Evolutionary conservation across 2,888 invertebrate genomes (phyloP).

Genomic region (Macrophya alboannulata): DNA sequence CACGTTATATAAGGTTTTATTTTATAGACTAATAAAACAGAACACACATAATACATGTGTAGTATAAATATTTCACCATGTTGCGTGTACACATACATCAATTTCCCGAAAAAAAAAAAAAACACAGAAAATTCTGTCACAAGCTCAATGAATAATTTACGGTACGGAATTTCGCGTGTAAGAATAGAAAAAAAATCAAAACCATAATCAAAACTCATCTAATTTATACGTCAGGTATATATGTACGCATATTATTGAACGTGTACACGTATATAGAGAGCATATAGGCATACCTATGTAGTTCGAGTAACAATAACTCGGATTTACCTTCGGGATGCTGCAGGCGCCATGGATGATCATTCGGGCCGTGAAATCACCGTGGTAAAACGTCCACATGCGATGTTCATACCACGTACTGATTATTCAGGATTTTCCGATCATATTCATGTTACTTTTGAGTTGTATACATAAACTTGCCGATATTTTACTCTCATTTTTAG

Average conservation of each 20-base stretch:
- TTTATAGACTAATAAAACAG: background rate
- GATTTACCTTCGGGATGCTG: conserved; percentile 32
- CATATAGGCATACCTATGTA: background rate
- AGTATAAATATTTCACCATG: background rate
- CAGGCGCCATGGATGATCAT: background rate
- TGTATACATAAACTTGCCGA: background rate
- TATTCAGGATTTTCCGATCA: background rate
- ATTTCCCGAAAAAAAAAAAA: background rate
- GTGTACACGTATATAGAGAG: no score
- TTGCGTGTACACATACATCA: background rate
- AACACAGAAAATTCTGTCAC: background rate
- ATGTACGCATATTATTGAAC: background rate
- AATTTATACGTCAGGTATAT: background rate
- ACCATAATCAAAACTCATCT: background rate
- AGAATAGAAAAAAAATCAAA: no score
- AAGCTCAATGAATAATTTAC: background rate
- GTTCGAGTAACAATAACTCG: conserved; percentile 22
- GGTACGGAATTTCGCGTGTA: background rate
- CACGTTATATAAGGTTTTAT: background rate
- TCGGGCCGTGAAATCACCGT: background rate
- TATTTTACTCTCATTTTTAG: background rate
- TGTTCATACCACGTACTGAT: background rate
- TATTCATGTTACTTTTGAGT: background rate
- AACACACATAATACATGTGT: background rate
- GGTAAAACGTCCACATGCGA: conserved; percentile 3